These are phyloP conservation scores for Caenorhabditis virilis DNA, from an alignment of 2,888 invertebrate genomes.

Conservation along the genomic window DNA sequence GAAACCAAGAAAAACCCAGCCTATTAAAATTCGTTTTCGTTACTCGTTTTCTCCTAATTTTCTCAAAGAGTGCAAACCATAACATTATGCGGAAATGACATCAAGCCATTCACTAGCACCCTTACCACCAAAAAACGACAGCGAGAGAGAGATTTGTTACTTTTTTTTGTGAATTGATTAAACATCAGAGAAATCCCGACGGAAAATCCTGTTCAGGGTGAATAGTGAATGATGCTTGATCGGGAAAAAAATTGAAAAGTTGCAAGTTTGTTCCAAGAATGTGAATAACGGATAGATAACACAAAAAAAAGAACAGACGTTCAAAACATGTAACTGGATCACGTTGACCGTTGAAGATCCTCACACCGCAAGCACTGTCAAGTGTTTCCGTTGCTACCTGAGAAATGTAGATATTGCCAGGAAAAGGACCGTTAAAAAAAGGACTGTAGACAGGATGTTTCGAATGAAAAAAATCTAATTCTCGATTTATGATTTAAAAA, in stretches of 20 bases:
- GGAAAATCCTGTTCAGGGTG: not conserved
- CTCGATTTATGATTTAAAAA: no score
- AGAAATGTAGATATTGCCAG: not conserved
- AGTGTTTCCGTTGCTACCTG: constrained; percentile 18
- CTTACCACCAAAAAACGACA: no score
- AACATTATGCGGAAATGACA: no score
- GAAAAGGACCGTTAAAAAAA: no score
- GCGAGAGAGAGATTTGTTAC: not conserved
- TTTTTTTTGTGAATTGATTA: not conserved
- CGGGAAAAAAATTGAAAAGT: no score
- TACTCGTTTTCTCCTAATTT: no score
- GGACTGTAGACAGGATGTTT: constrained; percentile 10
- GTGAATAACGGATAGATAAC: no score
- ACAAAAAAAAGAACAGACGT: constrained; percentile 16
- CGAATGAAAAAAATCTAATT: constrained; percentile 8
- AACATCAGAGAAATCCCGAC: not conserved
- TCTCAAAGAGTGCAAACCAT: no score
- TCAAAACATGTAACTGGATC: constrained; percentile 51
- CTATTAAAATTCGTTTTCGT: no score
- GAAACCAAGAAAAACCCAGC: constrained; percentile 10
- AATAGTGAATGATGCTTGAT: not conserved
- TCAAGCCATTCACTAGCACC: no score
- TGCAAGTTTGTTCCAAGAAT: no score
- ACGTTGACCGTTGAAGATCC: constrained; percentile 45
- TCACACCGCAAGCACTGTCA: constrained; percentile 60